These are phyloP conservation scores for Mimumesa dahlbomi DNA, from an alignment of 2,888 invertebrate species.

Conservation along the genomic window DNA sequence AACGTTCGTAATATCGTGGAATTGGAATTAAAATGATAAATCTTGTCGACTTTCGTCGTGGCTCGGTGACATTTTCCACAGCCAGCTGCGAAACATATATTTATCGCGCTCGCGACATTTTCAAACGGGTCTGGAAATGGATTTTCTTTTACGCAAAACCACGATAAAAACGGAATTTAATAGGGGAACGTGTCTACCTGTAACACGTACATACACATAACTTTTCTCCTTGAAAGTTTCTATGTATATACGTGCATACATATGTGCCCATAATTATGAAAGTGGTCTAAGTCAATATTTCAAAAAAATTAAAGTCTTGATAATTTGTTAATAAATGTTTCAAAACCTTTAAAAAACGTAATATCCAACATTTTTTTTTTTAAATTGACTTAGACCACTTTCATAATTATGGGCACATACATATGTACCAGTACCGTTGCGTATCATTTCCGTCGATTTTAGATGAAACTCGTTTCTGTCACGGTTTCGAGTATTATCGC, in stretches of 20 bases:
- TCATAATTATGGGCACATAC: no score
- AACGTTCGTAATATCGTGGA: background rate
- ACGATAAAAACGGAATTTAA: background rate
- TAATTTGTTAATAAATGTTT: no score
- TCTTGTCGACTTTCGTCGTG: slow-evolving; percentile 8
- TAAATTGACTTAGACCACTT: no score
- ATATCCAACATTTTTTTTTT: no score
- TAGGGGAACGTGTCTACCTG: background rate
- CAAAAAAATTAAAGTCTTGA: no score
- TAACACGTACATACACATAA: background rate
- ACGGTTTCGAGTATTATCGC: no score
- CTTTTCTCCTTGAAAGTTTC: background rate
- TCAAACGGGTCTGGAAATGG: slow-evolving; percentile 32
- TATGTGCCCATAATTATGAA: no score
- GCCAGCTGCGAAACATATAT: background rate
- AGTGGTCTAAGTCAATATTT: no score
- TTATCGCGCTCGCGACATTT: slow-evolving; percentile 40
- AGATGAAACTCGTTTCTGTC: no score
- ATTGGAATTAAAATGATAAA: background rate
- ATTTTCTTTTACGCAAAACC: background rate
- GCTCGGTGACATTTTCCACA: slow-evolving; percentile 25
- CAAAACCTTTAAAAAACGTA: no score
- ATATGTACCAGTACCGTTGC: no score
- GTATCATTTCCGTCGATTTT: no score
- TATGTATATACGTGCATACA: background rate